Conservation (phyloP, 2,797 vertebrate genomes). For the Neostethus bicornis region DNA sequence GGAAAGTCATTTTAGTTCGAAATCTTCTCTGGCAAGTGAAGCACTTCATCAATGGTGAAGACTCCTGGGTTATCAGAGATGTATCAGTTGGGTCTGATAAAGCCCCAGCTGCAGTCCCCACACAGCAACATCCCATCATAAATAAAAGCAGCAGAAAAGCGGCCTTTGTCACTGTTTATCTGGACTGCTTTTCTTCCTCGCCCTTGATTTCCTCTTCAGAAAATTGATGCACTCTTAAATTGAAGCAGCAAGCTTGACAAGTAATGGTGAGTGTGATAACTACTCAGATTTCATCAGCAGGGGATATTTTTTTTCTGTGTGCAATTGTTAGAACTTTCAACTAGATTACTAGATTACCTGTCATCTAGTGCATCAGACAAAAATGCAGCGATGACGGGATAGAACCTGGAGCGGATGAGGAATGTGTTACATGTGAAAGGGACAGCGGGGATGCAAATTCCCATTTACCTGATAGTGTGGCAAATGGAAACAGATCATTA, state of each 20-base stretch:
- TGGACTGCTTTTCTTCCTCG: slow-evolving; percentile 97
- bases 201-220: slow-evolving; percentile 99
- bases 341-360: slow-evolving; percentile 99
- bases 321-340: slow-evolving; percentile 99
- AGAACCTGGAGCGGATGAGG: slow-evolving; percentile 82
- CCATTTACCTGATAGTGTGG: slow-evolving; percentile 88
- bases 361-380: slow-evolving; percentile 98
- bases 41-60: slow-evolving; percentile 97
- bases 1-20: slow-evolving; percentile 95
- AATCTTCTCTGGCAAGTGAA: slow-evolving; percentile 92
- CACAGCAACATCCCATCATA: slow-evolving; percentile 98
- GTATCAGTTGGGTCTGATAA: slow-evolving; percentile 98
- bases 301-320: slow-evolving; percentile 81
- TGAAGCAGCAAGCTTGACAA: slow-evolving; percentile 98
- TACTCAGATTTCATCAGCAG: slow-evolving; percentile 99
- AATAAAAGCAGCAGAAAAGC: slow-evolving; percentile 92
- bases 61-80: slow-evolving; percentile 93
- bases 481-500: slow-evolving; percentile 71
- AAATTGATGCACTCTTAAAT: slow-evolving; percentile 99
- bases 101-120: slow-evolving; percentile 87
- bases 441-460: slow-evolving; percentile 65
- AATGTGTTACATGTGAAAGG: slow-evolving; percentile 64
- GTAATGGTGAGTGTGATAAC: slow-evolving; percentile 99
- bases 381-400: slow-evolving; percentile 83
- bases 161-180: slow-evolving; percentile 99